Conservation (phyloP, 1,140 invertebrate genomes). For the Aphis craccivora region DNA sequence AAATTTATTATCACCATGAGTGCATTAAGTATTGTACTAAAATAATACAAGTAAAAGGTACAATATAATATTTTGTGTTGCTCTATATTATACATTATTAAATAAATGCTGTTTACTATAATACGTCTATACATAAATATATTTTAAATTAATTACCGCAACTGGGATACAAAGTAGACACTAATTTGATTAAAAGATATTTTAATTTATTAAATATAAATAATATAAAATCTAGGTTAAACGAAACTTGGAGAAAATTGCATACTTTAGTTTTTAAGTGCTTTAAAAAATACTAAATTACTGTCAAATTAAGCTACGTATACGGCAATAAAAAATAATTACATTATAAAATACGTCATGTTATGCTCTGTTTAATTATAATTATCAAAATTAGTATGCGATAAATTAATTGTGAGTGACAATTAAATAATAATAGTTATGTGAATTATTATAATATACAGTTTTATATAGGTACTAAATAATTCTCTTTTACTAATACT, state of each 20-base stretch:
- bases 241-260: not conserved
- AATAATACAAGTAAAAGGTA: not conserved
- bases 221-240: slow-evolving; percentile 1
- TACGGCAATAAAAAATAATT: not conserved
- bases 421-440: slow-evolving; percentile 30
- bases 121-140: not conserved
- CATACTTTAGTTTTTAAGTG: not conserved
- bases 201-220: slow-evolving; percentile 4
- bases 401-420: slow-evolving; percentile 43
- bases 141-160: not conserved
- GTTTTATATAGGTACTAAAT: not conserved
- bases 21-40: not conserved
- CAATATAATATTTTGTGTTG: not conserved
- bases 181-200: not conserved
- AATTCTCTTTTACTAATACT: not conserved
- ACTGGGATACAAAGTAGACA: not conserved
- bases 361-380: slow-evolving; percentile 38
- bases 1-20: too few relatives aligned
- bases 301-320: not conserved
- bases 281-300: not conserved
- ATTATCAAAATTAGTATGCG: not conserved
- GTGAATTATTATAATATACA: not conserved
- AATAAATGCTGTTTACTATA: too few relatives aligned
- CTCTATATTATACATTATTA: not conserved
- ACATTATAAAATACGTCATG: not conserved